These are phyloP conservation scores for Musca vetustissima DNA, from an alignment of 1,140 invertebrate species.

Conservation along the genomic window DNA sequence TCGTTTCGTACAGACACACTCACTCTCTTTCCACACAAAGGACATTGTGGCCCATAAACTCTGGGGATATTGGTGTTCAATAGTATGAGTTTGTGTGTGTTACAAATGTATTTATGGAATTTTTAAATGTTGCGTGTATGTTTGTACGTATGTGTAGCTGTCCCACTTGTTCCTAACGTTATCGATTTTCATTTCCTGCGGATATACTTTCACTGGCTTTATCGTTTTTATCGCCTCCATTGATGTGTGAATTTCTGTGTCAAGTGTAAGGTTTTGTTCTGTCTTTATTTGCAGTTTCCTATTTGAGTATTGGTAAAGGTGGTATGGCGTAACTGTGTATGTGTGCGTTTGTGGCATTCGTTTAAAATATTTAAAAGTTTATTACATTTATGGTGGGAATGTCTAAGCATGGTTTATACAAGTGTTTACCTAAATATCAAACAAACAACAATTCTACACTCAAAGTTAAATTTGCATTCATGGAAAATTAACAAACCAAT, in stretches of 20 bases:
- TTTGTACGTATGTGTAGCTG: too few relatives aligned
- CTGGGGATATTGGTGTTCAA: slow-evolving; percentile 2
- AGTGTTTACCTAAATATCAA: too few relatives aligned
- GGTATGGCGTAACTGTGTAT: background rate
- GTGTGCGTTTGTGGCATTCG: background rate
- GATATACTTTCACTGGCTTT: slow-evolving; percentile 5
- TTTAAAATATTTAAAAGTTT: slow-evolving; percentile 17
- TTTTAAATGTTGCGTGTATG: background rate
- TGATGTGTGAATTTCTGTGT: slow-evolving; percentile 18
- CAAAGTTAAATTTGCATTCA: too few relatives aligned
- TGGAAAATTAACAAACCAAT: too few relatives aligned
- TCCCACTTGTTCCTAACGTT: slow-evolving; percentile 3
- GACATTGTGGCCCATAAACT: background rate
- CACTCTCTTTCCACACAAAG: background rate
- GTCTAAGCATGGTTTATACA: background rate
- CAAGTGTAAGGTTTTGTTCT: slow-evolving; percentile 8
- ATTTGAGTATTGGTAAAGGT: background rate
- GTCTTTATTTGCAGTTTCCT: background rate
- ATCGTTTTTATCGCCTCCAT: slow-evolving; percentile 13
- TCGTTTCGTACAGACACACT: background rate
- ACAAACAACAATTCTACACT: too few relatives aligned
- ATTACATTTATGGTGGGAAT: slow-evolving; percentile 9
- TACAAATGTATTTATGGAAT: slow-evolving; percentile 16
- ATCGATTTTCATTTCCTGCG: slow-evolving; percentile 20
- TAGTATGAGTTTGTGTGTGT: background rate